Base-by-base conservation (phyloP, 2,113 vertebrate genomes). In the Butorides virescens region DNA sequence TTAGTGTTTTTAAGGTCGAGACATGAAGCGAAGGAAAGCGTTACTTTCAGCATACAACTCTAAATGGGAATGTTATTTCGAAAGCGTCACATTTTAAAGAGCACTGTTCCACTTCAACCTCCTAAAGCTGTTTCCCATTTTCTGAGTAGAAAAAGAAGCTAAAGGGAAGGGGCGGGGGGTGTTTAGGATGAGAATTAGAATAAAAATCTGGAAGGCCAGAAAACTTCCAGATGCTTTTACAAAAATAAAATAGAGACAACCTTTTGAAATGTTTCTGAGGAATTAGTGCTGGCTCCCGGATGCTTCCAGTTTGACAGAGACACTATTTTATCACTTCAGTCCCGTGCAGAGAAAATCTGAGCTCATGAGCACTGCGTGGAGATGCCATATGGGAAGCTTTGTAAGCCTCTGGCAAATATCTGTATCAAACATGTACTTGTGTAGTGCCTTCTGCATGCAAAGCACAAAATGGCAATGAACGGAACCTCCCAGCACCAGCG, bases 391-490 rank as follows among this genome's bases (percentile, higher is more conserved):
- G 92, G 95, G 71, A 94, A 93, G 85, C 89, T 91, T 95, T 88
- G 81, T 97, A 92, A 95, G 91, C 96, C 95, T 85, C 96, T 95
- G 96, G 92, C 95, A 97, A 94, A 66, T 95, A 76, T 70, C 94
- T 94, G 77, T 74, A 92, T 91, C 88, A 95, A 93, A 93, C 82
- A 49, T 32, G n/a, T 58, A 34, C 19, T 88, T 47, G 63, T 36
- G 15, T 73, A 76, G 66, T 73, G 67, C 72, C 62, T 96, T 91
- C 84, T 85, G 84, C 71, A 70, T 63, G 80, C 66, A 92, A 88
- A 96, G 81, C 77, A 76, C 91, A 94, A 95, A 92, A 66, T 70
- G 67, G 62, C 77, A 92, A 83, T 32, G 66, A 58, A 73, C 3
- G 36, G 85, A 93, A 73, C 71, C 53, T 76, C 81, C 37, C 59